These are phyloP conservation scores for Elysia chlorotica DNA, from an alignment of 1,140 invertebrate species.

Conservation along the genomic window DNA sequence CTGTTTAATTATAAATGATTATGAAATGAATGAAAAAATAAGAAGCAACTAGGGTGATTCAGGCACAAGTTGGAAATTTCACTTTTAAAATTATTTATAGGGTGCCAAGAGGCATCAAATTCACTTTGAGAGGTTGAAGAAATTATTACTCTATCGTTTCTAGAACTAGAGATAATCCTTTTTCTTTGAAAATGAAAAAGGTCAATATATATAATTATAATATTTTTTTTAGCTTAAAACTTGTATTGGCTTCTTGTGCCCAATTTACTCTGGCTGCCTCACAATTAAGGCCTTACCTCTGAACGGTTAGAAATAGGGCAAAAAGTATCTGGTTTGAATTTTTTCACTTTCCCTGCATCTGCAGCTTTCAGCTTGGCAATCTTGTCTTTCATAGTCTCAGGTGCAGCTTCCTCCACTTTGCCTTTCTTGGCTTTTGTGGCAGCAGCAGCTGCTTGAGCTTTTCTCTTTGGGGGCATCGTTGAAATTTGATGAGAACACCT, in stretches of 20 bases:
- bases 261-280: neutral
- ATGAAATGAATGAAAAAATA: too few species aligned
- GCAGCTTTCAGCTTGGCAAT: slow-evolving; percentile 41
- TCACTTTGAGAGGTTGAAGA: too few species aligned
- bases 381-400: slow-evolving; percentile 42
- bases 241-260: neutral
- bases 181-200: too few species aligned
- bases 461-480: slow-evolving; percentile 17
- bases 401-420: slow-evolving; percentile 25
- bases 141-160: too few species aligned
- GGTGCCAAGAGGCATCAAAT: too few species aligned
- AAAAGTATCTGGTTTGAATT: slow-evolving; percentile 37
- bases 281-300: slow-evolving; percentile 11
- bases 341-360: slow-evolving; percentile 39
- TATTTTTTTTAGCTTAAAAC: neutral
- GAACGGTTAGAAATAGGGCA: slow-evolving; percentile 19
- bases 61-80: neutral
- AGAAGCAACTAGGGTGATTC: too few species aligned
- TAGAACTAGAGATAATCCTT: too few species aligned
- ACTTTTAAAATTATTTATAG: too few species aligned
- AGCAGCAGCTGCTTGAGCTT: neutral
- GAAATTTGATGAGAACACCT: too few species aligned
- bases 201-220: neutral
- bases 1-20: too few species aligned
- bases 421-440: slow-evolving; percentile 10